Percentiles rank a stretch among this genome's conserved stretches.
phyloP scores from a whole-genome alignment of 2,797 vertebrate species.

The Sebastes goodei region DNA sequence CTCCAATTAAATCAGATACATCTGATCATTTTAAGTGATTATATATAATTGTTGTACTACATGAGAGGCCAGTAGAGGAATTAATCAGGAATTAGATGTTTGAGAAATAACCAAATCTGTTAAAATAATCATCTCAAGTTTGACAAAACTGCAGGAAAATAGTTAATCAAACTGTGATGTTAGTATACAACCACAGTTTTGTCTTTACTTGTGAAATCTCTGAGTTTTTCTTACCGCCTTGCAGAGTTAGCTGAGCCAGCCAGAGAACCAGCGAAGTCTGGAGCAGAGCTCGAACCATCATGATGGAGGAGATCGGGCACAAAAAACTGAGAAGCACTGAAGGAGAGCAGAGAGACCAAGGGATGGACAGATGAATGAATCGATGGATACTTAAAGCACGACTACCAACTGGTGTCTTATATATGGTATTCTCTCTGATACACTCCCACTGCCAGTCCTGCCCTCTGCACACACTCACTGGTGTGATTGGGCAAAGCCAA shows the following conservation, averaged over 20 bases:
- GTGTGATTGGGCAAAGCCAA: slow-evolving; percentile 11
- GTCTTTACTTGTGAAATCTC: background rate
- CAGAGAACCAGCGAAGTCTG: slow-evolving; percentile 82
- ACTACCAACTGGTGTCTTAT: slow-evolving; percentile 54
- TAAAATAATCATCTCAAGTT: background rate
- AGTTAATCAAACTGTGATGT: background rate
- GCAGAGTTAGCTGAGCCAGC: slow-evolving; percentile 79
- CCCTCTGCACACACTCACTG: slow-evolving; percentile 56
- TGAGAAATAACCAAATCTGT: background rate
- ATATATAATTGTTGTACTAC: accelerated
- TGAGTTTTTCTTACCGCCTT: slow-evolving; percentile 79
- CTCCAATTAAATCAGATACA: background rate
- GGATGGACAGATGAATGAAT: slow-evolving; percentile 9
- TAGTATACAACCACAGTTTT: background rate
- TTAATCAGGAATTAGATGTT: background rate
- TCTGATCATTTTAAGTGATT: background rate
- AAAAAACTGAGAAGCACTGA: slow-evolving; percentile 15
- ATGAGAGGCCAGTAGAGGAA: background rate
- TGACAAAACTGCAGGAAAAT: background rate
- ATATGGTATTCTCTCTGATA: slow-evolving; percentile 58
- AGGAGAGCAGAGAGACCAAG: slow-evolving; percentile 19
- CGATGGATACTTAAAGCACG: slow-evolving; percentile 5
- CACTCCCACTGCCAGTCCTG: slow-evolving; percentile 64
- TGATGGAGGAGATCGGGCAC: slow-evolving; percentile 53
- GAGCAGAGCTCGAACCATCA: slow-evolving; percentile 78